Percentiles rank a stretch among this genome's conserved stretches.
Conservation (phyloP, 1,140 invertebrate species). For the Armadillidium nasatum region DNA sequence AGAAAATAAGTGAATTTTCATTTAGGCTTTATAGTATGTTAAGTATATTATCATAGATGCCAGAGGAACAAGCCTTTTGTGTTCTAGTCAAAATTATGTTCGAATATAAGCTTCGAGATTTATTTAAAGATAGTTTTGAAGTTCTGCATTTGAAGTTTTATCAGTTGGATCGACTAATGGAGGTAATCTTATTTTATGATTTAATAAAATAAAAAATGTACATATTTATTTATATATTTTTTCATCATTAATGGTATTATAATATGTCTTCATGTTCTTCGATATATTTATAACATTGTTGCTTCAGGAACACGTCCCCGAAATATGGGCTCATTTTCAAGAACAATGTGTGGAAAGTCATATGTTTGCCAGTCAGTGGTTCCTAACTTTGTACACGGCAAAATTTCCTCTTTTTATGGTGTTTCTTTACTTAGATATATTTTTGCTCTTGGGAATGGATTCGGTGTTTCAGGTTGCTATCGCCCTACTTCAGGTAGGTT, state of each 20-base stretch:
- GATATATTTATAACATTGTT: conserved; percentile 26
- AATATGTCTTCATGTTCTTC: no score
- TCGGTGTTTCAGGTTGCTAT: conserved; percentile 94
- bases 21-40: neutral
- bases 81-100: conserved; percentile 96
- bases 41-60: conserved; percentile 74
- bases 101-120: conserved; percentile 84
- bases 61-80: conserved; percentile 98
- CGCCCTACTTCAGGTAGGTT: conserved; percentile 75
- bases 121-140: conserved; percentile 91
- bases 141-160: conserved; percentile 91
- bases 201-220: conserved; percentile 3
- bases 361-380: conserved; percentile 99
- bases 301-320: conserved; percentile 78
- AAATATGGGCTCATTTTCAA: conserved; percentile 83
- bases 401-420: conserved; percentile 96
- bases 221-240: neutral
- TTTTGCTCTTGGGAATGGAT: conserved; percentile 87
- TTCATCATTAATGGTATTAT: conserved; percentile 1
- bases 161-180: conserved; percentile 90
- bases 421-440: conserved; percentile 95
- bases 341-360: conserved; percentile 91
- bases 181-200: conserved; percentile 60
- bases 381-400: conserved; percentile 96
- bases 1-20: no score